Evolutionary conservation across 2,888 invertebrate species (phyloP).

Genomic region (Agrochola lota): DNA sequence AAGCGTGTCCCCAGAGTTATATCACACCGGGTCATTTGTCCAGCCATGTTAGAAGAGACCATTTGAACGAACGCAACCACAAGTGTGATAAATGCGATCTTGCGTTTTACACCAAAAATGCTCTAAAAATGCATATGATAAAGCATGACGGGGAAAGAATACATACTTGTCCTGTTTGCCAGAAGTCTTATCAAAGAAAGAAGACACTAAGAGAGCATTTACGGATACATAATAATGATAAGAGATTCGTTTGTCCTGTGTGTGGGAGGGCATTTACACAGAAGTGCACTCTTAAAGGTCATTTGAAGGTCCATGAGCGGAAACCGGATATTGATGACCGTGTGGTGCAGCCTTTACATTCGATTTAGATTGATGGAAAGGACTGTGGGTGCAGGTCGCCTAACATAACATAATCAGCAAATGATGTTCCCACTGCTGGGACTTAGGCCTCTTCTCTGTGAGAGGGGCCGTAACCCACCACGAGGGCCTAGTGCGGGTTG

Average conservation of each 20-base stretch:
- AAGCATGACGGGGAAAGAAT: conserved; percentile 90
- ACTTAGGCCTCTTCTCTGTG: background rate
- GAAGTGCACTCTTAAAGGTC: conserved; percentile 87
- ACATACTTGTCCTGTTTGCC: conserved; percentile 87
- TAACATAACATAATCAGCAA: background rate
- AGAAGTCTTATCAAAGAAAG: conserved; percentile 87
- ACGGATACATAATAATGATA: conserved; percentile 87
- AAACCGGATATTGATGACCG: conserved; percentile 79
- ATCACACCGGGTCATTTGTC: conserved; percentile 87
- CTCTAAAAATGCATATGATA: conserved; percentile 90
- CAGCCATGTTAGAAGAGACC: conserved; percentile 85
- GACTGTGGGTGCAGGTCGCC: background rate
- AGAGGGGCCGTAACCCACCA: background rate
- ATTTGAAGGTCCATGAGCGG: conserved; percentile 85
- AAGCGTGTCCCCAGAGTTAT: conserved; percentile 86
- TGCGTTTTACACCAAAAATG: conserved; percentile 89
- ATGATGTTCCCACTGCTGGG: background rate
- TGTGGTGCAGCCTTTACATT: conserved; percentile 73
- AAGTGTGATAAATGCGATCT: conserved; percentile 89
- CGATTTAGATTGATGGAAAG: conserved; percentile 58
- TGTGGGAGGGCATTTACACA: conserved; percentile 88
- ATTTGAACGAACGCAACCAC: conserved; percentile 86
- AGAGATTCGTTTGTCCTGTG: conserved; percentile 84
- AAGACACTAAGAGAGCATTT: conserved; percentile 86
- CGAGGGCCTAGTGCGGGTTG: background rate